Conservation (phyloP, 2,797 vertebrate genomes). For the Simalia tracyae region DNA sequence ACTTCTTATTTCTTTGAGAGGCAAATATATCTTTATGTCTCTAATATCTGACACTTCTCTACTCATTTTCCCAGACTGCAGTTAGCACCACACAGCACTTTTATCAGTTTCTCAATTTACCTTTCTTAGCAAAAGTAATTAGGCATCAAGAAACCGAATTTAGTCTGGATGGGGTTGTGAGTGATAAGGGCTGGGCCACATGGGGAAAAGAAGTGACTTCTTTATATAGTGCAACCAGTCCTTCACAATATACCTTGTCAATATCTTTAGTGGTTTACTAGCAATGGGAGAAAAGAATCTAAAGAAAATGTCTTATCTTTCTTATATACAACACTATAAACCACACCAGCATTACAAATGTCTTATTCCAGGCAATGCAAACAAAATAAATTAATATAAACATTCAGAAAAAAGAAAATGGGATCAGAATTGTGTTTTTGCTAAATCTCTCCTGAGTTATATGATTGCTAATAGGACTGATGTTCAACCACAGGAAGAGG, state of each 20-base stretch:
- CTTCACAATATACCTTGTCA: neutral
- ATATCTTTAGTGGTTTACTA: neutral
- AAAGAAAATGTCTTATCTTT: neutral
- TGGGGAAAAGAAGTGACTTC: neutral
- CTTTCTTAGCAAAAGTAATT: neutral
- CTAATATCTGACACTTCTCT: neutral
- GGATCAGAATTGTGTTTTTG: neutral
- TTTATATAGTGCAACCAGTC: neutral
- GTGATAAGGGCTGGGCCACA: too few species aligned
- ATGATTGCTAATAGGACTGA: constrained; percentile 43
- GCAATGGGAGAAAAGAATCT: neutral
- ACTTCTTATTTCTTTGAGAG: neutral
- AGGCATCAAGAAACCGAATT: neutral
- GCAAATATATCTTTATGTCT: neutral
- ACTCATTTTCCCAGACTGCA: neutral
- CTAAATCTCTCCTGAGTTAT: neutral
- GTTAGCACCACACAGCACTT: neutral
- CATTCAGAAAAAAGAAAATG: neutral
- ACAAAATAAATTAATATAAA: neutral
- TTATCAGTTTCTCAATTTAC: neutral
- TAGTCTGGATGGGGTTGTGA: neutral
- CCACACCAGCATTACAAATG: neutral
- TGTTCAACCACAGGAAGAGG: constrained; percentile 48
- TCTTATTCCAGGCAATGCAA: neutral
- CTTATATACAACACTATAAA: neutral